A percentile compares a stretch with the other conserved stretches of the same genome.
phyloP scores from a whole-genome alignment of 2,797 vertebrate genomes.

The Coracias cyanogaster region DNA sequence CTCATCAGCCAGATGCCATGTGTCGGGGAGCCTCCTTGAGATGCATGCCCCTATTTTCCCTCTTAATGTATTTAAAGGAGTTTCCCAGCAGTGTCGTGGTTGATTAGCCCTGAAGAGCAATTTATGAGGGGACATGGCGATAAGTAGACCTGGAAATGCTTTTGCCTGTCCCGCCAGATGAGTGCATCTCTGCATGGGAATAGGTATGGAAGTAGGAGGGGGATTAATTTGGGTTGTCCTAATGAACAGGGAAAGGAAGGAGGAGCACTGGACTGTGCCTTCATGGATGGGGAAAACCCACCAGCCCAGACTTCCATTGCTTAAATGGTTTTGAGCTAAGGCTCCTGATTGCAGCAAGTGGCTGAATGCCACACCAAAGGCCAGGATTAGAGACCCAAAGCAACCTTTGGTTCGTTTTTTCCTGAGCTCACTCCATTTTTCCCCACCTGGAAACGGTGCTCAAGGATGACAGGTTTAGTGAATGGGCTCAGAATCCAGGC shows the following conservation, averaged over 20 bases:
- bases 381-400: neutral
- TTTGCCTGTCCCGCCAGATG: neutral
- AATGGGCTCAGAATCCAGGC: neutral
- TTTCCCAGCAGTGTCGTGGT: neutral
- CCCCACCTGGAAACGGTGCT: neutral
- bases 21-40: constrained; percentile 12
- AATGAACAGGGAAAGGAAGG: neutral
- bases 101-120: neutral
- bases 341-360: neutral
- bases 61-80: neutral
- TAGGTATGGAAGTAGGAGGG: neutral
- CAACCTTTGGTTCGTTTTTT: neutral
- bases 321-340: neutral
- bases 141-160: neutral
- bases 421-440: neutral
- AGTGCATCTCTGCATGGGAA: neutral
- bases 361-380: neutral
- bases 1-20: constrained; percentile 43
- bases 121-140: rapidly evolving
- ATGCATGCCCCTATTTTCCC: neutral
- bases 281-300: neutral
- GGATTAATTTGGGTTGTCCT: neutral
- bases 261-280: neutral
- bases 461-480: neutral
- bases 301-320: neutral